Conservation (phyloP, 2,888 invertebrate genomes). For the Idaea aversata region DNA sequence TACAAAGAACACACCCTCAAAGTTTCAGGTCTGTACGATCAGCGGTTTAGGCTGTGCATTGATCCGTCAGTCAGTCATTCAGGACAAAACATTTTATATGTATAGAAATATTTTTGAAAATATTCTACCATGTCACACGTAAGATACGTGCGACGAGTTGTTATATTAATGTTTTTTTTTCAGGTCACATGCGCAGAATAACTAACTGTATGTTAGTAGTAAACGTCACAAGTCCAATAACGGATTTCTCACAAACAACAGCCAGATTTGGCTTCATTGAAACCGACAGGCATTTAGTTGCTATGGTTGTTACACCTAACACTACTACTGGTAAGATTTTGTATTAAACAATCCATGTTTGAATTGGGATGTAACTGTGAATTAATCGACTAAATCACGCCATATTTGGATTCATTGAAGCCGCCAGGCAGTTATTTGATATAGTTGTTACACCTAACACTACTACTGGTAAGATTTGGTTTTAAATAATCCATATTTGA, state of each 20-base stretch:
- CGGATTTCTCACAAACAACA: conserved; percentile 82
- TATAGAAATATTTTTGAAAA: too few species aligned
- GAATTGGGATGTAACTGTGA: background rate
- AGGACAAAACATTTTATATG: too few species aligned
- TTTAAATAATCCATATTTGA: too few species aligned
- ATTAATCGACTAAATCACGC: conserved; percentile 47
- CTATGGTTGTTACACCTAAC: conserved; percentile 84
- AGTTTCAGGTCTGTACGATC: too few species aligned
- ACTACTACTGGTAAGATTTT: conserved; percentile 80
- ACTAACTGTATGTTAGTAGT: conserved; percentile 88
- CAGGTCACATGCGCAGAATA: conserved; percentile 85
- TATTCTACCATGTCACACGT: background rate
- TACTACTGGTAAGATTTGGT: too few species aligned
- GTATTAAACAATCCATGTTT: background rate
- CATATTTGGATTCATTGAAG: conserved; percentile 82
- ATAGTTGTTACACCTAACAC: too few species aligned
- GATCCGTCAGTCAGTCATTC: too few species aligned
- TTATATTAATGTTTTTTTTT: conserved; percentile 4
- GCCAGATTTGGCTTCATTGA: conserved; percentile 88
- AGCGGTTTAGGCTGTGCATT: too few species aligned
- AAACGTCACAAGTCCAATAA: conserved; percentile 87
- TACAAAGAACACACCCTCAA: too few species aligned
- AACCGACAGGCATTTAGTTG: conserved; percentile 84
- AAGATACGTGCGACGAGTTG: background rate
- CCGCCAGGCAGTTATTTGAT: too few species aligned